Percentiles rank a stretch among this genome's conserved stretches.
phyloP scores from a whole-genome alignment of 2,797 vertebrate species.

The Rhyacichthys aspro region DNA sequence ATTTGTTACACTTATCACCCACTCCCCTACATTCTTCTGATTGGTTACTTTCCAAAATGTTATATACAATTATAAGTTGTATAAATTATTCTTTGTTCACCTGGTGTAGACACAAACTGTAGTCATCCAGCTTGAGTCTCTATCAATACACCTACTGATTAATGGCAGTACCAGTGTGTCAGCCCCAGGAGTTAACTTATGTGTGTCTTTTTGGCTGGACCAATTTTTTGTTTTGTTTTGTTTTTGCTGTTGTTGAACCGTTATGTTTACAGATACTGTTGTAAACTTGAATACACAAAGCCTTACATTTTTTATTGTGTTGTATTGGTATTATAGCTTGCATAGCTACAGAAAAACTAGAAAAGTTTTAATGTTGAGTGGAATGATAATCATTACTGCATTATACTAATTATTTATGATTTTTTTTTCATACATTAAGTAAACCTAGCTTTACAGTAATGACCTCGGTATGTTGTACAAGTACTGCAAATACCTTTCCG shows the following conservation, averaged over 20 bases:
- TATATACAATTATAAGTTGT: too few species aligned
- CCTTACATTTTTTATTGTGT: slow-evolving; percentile 36
- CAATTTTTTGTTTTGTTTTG: slow-evolving; percentile 6
- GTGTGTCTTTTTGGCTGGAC: too few species aligned
- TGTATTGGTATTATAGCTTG: too few species aligned
- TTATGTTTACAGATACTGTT: slow-evolving; percentile 53
- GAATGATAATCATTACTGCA: not conserved
- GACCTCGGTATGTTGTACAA: not conserved
- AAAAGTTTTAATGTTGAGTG: too few species aligned
- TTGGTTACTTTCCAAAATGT: too few species aligned
- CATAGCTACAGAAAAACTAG: too few species aligned
- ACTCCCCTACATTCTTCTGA: not conserved
- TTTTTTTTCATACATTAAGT: not conserved
- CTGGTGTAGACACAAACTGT: too few species aligned
- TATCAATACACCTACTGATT: too few species aligned
- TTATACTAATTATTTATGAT: not conserved
- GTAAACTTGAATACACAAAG: slow-evolving; percentile 30
- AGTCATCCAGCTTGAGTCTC: too few species aligned
- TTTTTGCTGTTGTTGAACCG: slow-evolving; percentile 73
- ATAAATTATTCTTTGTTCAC: too few species aligned
- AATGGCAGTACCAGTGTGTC: too few species aligned
- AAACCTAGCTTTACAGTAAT: not conserved
- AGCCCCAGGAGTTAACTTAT: too few species aligned
- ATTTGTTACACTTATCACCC: not conserved
- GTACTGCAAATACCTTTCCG: not conserved